Evolutionary conservation across 2,888 invertebrate species (phyloP).

Genomic region (Leptopilina myrica): DNA sequence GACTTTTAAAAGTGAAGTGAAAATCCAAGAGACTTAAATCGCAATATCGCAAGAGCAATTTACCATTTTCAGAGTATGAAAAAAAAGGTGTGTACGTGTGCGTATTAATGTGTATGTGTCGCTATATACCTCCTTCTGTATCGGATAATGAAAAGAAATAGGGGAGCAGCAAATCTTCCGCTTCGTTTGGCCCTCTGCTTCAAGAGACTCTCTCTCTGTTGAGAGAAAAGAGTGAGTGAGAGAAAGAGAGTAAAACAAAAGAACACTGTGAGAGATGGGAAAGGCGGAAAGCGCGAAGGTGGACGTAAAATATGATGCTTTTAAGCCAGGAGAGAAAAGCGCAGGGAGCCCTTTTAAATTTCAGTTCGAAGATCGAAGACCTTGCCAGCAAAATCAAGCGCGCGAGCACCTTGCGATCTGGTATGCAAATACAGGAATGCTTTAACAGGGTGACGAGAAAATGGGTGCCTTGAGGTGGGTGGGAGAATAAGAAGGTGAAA

Average conservation of each 20-base stretch:
- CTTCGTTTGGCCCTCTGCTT: constrained; percentile 58
- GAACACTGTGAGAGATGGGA: constrained; percentile 53
- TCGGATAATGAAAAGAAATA: constrained; percentile 37
- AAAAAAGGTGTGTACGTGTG: constrained; percentile 11
- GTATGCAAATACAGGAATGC: constrained; percentile 65
- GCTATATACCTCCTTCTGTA: background rate
- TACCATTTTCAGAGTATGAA: background rate
- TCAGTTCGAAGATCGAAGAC: constrained; percentile 67
- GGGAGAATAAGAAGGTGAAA: constrained; percentile 39
- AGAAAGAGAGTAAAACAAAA: constrained; percentile 42
- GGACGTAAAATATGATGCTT: constrained; percentile 72
- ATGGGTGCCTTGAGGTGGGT: constrained; percentile 1
- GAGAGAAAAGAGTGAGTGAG: constrained; percentile 50
- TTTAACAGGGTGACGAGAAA: constrained; percentile 33
- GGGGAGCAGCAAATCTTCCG: constrained; percentile 57
- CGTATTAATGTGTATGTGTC: constrained; percentile 24
- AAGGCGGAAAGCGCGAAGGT: constrained; percentile 37
- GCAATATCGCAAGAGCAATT: constrained; percentile 8
- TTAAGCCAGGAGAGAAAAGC: constrained; percentile 61
- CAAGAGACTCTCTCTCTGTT: constrained; percentile 49
- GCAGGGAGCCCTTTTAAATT: constrained; percentile 67
- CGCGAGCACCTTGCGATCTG: constrained; percentile 62
- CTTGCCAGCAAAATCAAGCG: constrained; percentile 65
- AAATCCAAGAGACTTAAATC: background rate
- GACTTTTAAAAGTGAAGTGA: background rate